A percentile compares a stretch with the other conserved stretches of the same genome.
Conservation (phyloP, 2,888 invertebrate species). For the Catocala nupta region DNA sequence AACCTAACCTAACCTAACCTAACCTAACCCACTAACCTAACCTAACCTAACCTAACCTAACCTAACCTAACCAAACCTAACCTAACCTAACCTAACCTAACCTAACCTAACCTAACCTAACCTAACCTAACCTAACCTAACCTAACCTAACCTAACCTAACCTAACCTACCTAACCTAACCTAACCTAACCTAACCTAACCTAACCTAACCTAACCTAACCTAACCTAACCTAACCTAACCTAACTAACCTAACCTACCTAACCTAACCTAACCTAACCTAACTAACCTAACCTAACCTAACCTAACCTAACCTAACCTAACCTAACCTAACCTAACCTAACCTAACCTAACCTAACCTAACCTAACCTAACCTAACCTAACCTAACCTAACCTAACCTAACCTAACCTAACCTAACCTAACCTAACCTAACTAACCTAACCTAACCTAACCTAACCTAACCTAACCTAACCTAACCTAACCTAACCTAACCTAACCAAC, state of each 20-base stretch:
- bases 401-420: constrained; percentile 21
- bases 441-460: constrained; percentile 21
- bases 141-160: constrained; percentile 23
- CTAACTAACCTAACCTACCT: constrained; percentile 17
- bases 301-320: constrained; percentile 23
- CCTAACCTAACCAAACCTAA: constrained; percentile 41
- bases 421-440: constrained; percentile 21
- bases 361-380: constrained; percentile 21
- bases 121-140: constrained; percentile 28
- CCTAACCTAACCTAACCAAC: constrained; percentile 17
- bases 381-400: constrained; percentile 21
- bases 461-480: constrained; percentile 20
- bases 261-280: constrained; percentile 19
- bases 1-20: constrained; percentile 43
- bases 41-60: constrained; percentile 47
- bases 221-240: constrained; percentile 17
- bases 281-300: constrained; percentile 24
- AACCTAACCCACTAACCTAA: constrained; percentile 49
- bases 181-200: constrained; percentile 23
- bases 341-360: constrained; percentile 21
- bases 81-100: constrained; percentile 38
- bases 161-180: constrained; percentile 23
- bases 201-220: constrained; percentile 19
- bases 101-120: constrained; percentile 40
- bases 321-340: constrained; percentile 21